Base-by-base conservation (phyloP, 2,113 vertebrate species). In the Oncorhynchus mykiss region DNA sequence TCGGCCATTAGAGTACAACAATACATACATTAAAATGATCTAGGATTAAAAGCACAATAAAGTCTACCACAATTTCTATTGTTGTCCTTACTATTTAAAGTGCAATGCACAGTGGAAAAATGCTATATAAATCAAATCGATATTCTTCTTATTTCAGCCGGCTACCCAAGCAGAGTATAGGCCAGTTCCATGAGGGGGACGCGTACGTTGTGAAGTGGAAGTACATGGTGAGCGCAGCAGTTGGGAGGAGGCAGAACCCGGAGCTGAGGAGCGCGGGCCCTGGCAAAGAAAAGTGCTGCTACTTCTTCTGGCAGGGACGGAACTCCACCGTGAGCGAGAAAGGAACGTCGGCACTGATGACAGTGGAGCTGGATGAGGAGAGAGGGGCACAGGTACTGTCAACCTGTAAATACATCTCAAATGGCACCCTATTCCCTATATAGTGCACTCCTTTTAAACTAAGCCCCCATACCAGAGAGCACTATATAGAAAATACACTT, bases 141-240 rank as follows among this genome's bases (percentile, higher is more conserved):
- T 45, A 54, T 54, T 5, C 4, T 54, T 18, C 51, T 18, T 3
- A 45, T 54, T 18, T 16, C 51, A 99, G 98, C 84, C 91, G 98
- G 29, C 93, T 99, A 49, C 98, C 97, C 5, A 95, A 95, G 7
- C 96, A 97, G 92, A 99, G 98, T 91, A 97, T 99, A 9, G 97
- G 98, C 9, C 98, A 99, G 91, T 99, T 99, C 90, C 97, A 99
- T 0, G 97, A 99, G 80, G 97, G 98, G 1, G 97, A 99, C 6
- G 95, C 98, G 1, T 99, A 99, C 0, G 97, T 99, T 82, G 95
- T 99, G 80, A 99, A 99, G 87, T 99, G 97, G 96, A 98, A 97
- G 92, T 99, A 94, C 90, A 94, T 95, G 93, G 92, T 97, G 90
- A 98, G 94, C 95, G 95, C 95, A 0, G 91, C 97, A 95, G 98